Base-by-base conservation (phyloP, 2,888 invertebrate genomes). In the Apodemia zela region DNA sequence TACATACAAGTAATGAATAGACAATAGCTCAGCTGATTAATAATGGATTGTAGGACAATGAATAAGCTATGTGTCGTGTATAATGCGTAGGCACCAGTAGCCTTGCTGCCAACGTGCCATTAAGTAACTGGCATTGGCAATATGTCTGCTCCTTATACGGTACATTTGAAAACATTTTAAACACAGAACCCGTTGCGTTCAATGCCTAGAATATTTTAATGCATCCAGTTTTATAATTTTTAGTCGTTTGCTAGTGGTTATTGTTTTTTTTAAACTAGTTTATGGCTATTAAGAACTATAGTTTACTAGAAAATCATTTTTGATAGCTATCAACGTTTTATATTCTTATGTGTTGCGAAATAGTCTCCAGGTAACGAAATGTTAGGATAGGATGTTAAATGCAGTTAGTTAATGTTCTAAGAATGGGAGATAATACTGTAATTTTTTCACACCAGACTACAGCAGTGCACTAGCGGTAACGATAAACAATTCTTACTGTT, bases 41-140 rank as follows among this genome's bases (percentile, higher is more conserved):
- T 54, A 54, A 54, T 54, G 54, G 29, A 29, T 54, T 54, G 54
- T 51, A 13, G 2, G 29, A 29, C 51, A 15, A 21, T 54, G 54
- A 54, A 54, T 54, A 25, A 54, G 13, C 6, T 54, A 61, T 60
- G 38, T 33, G 59, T 59, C 42, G 76, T 25, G 25, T 29, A 29
- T 21, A 77, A 72, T 75, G 84, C 76, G 87, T 85, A 73, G 87
- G 87, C 74, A 77, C 76, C 69, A 49, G 69, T 74, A 83, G 80
- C 86, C 87, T 87, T 85, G 84, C 77, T 75, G 77, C 77, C 77
- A 57, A 72, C 75, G 70, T 70, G 70, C 66, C 65, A 63, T 15
- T 47, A 47, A 45, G 66, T 64, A 67, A 68, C 68, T 77, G 79
- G 80, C 82, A 81, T 82, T 85, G 84, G 78, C 72, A 66, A 70